These are phyloP conservation scores for Baronia brevicornis DNA, from an alignment of 2,888 invertebrate genomes.

Conservation along the genomic window DNA sequence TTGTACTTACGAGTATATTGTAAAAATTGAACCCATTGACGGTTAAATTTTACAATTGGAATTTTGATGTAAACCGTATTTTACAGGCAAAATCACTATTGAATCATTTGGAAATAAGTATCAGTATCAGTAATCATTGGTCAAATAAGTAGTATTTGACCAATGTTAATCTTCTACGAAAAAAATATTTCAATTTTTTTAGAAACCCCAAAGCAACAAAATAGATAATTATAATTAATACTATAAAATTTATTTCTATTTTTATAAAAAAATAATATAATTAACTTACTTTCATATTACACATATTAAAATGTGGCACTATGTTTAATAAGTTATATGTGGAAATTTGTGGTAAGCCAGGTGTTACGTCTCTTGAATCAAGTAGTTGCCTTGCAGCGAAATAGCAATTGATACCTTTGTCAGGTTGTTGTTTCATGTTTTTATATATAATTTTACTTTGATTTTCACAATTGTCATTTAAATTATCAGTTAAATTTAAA, in stretches of 20 bases:
- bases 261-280: constrained; percentile 10
- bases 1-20: too few species aligned
- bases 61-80: too few species aligned
- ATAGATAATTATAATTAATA: neutral
- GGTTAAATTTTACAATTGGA: too few species aligned
- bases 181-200: too few species aligned
- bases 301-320: constrained; percentile 45
- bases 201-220: too few species aligned
- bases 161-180: too few species aligned
- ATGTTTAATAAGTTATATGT: constrained; percentile 38
- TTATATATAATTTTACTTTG: constrained; percentile 1
- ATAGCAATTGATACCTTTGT: constrained; percentile 30
- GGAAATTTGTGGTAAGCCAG: constrained; percentile 32
- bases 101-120: too few species aligned
- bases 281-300: constrained; percentile 33
- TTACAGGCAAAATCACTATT: too few species aligned
- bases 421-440: neutral
- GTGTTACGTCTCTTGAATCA: constrained; percentile 32
- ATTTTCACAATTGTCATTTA: constrained; percentile 22
- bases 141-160: too few species aligned
- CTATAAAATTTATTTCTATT: neutral
- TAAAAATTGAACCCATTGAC: too few species aligned
- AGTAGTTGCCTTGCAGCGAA: constrained; percentile 38
- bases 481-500: constrained; percentile 18
- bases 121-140: too few species aligned